phyloP scores from a whole-genome alignment of 92 coral and sea anemone genomes.

The Porites lobata region DNA sequence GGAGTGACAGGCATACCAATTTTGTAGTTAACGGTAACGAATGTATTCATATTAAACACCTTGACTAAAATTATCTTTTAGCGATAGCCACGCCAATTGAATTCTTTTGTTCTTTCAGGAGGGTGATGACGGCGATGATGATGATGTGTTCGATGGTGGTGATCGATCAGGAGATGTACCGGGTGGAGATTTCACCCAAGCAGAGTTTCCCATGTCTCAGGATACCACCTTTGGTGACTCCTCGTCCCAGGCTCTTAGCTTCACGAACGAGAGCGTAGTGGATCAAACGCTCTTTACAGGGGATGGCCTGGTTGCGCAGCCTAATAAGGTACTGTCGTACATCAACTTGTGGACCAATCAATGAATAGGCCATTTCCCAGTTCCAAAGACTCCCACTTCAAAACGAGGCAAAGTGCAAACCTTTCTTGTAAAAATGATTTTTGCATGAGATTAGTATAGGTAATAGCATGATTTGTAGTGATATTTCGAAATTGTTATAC shows the following conservation, averaged over 20 bases:
- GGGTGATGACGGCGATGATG: constrained; percentile 74
- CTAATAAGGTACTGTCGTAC: constrained; percentile 77
- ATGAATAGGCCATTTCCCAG: background rate
- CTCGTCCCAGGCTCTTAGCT: constrained; percentile 89
- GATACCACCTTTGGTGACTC: constrained; percentile 83
- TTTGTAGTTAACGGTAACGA: too few species aligned
- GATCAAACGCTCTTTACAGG: constrained; percentile 94
- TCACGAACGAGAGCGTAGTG: constrained; percentile 76
- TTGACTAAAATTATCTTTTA: background rate
- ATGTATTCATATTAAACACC: too few species aligned
- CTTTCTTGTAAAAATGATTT: too few species aligned
- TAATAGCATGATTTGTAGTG: too few species aligned
- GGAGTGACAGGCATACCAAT: too few species aligned
- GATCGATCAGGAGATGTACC: constrained; percentile 41
- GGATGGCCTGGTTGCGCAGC: constrained; percentile 96
- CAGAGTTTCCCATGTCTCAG: constrained; percentile 56
- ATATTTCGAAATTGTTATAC: too few species aligned
- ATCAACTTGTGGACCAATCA: background rate
- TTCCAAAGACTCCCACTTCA: too few species aligned
- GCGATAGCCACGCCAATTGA: background rate
- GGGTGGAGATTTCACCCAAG: constrained; percentile 54
- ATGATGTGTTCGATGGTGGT: constrained; percentile 45
- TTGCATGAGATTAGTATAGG: too few species aligned
- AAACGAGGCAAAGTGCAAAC: too few species aligned
- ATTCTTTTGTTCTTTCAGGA: constrained; percentile 1